A percentile compares a stretch with the other conserved stretches of the same genome.
Evolutionary conservation across 2,888 invertebrate species (phyloP).

Genomic region (Eupithecia exiguata): DNA sequence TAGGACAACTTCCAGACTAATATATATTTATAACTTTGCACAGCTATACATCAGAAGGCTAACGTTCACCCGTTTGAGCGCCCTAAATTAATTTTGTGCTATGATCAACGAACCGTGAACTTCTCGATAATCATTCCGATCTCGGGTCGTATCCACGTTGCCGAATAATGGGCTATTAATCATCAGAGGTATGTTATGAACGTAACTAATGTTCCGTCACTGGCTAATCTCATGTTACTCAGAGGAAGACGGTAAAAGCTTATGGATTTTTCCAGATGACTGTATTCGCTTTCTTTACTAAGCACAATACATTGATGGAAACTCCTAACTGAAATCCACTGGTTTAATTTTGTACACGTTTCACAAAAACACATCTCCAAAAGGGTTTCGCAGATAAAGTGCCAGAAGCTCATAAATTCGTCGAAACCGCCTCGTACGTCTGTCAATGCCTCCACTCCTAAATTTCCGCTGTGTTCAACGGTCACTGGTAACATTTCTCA

Average conservation of each 20-base stretch:
- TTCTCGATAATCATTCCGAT: conserved; percentile 74
- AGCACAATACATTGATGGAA: neutral
- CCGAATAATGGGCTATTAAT: conserved; percentile 69
- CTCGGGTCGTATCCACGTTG: conserved; percentile 61
- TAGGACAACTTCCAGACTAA: no score
- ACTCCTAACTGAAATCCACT: conserved; percentile 3
- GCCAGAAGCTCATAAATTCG: conserved; percentile 46
- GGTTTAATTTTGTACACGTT: conserved; percentile 37
- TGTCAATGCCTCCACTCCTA: conserved; percentile 46
- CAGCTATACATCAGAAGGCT: conserved; percentile 21
- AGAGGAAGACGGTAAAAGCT: conserved; percentile 11
- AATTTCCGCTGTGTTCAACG: conserved; percentile 43
- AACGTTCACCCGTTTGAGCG: conserved; percentile 30
- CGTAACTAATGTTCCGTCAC: conserved; percentile 40
- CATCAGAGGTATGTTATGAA: conserved; percentile 51
- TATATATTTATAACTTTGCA: neutral
- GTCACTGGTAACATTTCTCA: conserved; percentile 34
- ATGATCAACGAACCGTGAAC: conserved; percentile 71
- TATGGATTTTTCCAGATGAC: conserved; percentile 11
- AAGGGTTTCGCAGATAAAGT: conserved; percentile 44
- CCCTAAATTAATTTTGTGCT: conserved; percentile 76
- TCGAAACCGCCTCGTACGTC: conserved; percentile 44
- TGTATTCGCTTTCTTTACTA: conserved; percentile 2
- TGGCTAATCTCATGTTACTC: conserved; percentile 26
- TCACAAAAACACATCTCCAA: conserved; percentile 43